These are phyloP conservation scores for Hypanus sabinus DNA, from an alignment of 2,113 vertebrate genomes.

Conservation along the genomic window DNA sequence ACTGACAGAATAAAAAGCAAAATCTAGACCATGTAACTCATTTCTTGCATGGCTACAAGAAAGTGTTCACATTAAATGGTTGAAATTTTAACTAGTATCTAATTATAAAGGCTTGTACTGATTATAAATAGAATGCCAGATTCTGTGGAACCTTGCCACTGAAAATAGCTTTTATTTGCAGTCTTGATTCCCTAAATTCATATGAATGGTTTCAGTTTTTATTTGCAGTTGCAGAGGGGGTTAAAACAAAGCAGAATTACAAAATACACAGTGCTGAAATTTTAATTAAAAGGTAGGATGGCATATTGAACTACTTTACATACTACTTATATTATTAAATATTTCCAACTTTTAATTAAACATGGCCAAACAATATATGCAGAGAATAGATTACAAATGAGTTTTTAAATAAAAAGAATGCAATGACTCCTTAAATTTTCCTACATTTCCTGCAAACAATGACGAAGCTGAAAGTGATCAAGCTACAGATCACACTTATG, in stretches of 20 bases:
- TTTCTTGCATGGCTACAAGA: slow-evolving; percentile 29
- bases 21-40: background rate
- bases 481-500: background rate
- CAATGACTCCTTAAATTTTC: background rate
- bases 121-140: background rate
- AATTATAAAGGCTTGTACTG: background rate
- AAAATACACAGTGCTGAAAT: background rate
- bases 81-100: background rate
- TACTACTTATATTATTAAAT: background rate
- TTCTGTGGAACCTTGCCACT: background rate
- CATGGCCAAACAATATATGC: background rate
- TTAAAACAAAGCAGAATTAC: background rate
- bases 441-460: background rate
- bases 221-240: background rate
- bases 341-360: background rate
- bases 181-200: background rate
- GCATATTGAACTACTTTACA: background rate
- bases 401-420: background rate
- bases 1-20: background rate
- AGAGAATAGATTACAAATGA: background rate
- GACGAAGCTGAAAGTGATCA: background rate
- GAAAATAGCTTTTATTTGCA: background rate
- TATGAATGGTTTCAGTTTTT: background rate
- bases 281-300: background rate
- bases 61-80: background rate